Evolutionary conservation across 2,888 invertebrate species (phyloP).

Genomic region (Drosophila mimetica): DNA sequence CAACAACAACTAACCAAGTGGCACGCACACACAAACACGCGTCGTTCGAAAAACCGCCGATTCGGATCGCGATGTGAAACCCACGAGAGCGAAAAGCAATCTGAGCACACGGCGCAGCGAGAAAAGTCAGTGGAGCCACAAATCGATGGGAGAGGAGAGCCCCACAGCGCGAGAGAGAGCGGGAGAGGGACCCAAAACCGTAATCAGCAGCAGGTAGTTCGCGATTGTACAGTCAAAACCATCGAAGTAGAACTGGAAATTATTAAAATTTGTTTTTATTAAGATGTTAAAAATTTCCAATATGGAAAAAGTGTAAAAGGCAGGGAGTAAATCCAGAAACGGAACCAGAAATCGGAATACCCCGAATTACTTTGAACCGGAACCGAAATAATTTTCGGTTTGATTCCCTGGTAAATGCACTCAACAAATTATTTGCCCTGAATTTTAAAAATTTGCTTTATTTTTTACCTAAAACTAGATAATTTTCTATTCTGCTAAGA

Average conservation of each 20-base stretch:
- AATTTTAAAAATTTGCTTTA: too few species aligned
- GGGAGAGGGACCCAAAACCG: neutral
- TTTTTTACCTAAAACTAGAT: too few species aligned
- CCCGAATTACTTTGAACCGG: too few species aligned
- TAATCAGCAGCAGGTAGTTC: slow-evolving; percentile 15
- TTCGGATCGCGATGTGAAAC: slow-evolving; percentile 31
- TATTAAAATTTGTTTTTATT: too few species aligned
- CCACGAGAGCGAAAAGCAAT: slow-evolving; percentile 48
- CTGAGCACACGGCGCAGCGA: slow-evolving; percentile 47
- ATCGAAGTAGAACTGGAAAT: neutral
- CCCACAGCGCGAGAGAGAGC: neutral
- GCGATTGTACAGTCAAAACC: neutral
- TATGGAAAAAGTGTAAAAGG: too few species aligned
- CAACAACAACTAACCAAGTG: slow-evolving; percentile 39
- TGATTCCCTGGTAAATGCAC: too few species aligned
- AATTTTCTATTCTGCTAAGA: too few species aligned
- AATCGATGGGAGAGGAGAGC: neutral
- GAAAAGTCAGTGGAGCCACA: slow-evolving; percentile 35
- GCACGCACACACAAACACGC: slow-evolving; percentile 21
- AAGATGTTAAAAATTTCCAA: too few species aligned
- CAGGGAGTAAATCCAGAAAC: too few species aligned
- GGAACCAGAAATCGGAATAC: too few species aligned
- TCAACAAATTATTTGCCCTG: too few species aligned
- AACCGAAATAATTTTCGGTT: too few species aligned
- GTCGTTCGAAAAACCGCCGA: slow-evolving; percentile 8